A percentile compares a stretch with the other conserved stretches of the same genome.
Conservation (phyloP, 2,888 invertebrate genomes). For the Metalampra italica region DNA sequence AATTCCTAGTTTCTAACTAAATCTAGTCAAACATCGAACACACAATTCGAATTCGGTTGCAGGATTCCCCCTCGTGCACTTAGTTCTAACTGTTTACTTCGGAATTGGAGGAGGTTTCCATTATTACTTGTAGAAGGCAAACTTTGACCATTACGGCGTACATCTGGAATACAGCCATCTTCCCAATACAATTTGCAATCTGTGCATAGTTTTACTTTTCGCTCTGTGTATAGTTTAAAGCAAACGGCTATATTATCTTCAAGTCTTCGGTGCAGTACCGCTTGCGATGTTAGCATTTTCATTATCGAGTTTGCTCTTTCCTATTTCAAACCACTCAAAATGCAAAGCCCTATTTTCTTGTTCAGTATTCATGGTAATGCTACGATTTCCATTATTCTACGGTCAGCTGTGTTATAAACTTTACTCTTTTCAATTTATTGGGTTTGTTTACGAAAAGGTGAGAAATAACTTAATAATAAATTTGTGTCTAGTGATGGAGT, state of each 20-base stretch:
- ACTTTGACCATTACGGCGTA: conserved; percentile 44
- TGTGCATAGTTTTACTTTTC: conserved; percentile 22
- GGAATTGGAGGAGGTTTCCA: conserved; percentile 32
- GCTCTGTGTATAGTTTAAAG: conserved; percentile 19
- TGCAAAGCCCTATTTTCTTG: conserved; percentile 1
- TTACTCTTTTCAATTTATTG: neutral
- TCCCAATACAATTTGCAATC: conserved; percentile 31
- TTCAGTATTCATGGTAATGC: neutral
- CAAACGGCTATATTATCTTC: conserved; percentile 21
- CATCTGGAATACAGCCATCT: conserved; percentile 35
- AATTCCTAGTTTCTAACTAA: neutral
- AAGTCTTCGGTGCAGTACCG: neutral
- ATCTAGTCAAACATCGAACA: conserved; percentile 21
- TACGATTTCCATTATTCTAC: neutral
- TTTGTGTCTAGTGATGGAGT: conserved; percentile 47
- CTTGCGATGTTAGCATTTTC: conserved; percentile 7
- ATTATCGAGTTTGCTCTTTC: conserved; percentile 6
- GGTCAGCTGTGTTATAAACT: neutral
- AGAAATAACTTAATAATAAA: neutral
- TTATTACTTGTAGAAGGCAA: conserved; percentile 39
- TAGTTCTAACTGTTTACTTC: conserved; percentile 30
- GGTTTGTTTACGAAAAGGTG: conserved; percentile 38
- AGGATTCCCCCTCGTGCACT: conserved; percentile 31
- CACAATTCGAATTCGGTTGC: conserved; percentile 30
- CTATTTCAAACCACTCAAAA: conserved; percentile 3